Evolutionary conservation across 2,797 vertebrate species (phyloP).

Genomic region (Cryptoprocta ferox): DNA sequence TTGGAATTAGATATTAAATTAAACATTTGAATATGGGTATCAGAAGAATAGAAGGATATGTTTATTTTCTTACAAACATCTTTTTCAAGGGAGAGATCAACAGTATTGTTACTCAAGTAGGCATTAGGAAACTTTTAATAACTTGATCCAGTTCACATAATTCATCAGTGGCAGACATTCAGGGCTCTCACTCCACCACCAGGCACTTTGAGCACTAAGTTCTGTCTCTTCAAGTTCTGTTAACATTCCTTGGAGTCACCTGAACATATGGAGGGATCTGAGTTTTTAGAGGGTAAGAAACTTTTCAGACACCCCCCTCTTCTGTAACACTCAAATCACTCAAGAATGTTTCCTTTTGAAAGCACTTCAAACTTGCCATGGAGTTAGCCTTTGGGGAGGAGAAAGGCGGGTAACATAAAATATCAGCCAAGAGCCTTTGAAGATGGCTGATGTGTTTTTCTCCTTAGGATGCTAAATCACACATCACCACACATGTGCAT

Average conservation of each 20-base stretch:
- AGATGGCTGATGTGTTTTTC: conserved; percentile 47
- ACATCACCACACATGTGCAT: background rate
- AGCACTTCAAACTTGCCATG: conserved; percentile 49
- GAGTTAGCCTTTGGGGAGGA: conserved; percentile 52
- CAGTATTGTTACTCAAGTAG: background rate
- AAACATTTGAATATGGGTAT: background rate
- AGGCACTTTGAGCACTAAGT: background rate
- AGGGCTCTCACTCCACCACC: background rate
- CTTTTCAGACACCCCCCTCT: background rate
- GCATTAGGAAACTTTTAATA: background rate
- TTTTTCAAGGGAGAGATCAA: background rate
- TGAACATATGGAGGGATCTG: background rate
- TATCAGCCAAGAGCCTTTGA: conserved; percentile 59
- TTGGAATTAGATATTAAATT: conserved; percentile 34
- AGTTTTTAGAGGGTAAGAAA: conserved; percentile 59
- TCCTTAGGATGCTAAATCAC: conserved; percentile 61
- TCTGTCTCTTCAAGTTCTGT: background rate
- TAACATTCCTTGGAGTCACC: conserved; percentile 13
- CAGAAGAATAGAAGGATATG: background rate
- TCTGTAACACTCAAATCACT: conserved; percentile 27
- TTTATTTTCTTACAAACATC: background rate
- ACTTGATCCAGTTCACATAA: background rate
- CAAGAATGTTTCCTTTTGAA: conserved; percentile 65
- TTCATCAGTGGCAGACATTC: background rate
- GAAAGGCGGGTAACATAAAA: conserved; percentile 48